A percentile compares a stretch with the other conserved stretches of the same genome.
Evolutionary conservation across 2,797 vertebrate genomes (phyloP).

Genomic region (Spheniscus humboldti): DNA sequence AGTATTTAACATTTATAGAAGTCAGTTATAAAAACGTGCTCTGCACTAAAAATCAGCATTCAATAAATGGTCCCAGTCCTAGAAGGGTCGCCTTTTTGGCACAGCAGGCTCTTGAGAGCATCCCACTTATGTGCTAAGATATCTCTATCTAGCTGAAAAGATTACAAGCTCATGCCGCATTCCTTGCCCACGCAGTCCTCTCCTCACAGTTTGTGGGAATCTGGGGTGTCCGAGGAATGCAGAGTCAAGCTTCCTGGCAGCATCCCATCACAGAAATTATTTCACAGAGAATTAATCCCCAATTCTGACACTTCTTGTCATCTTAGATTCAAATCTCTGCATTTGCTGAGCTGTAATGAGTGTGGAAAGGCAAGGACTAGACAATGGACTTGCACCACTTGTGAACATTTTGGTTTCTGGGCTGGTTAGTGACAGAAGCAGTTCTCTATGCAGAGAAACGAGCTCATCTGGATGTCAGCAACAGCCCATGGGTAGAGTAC

Average conservation of each 20-base stretch:
- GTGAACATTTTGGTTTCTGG: conserved; percentile 12
- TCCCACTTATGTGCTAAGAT: not conserved
- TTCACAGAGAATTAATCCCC: not conserved
- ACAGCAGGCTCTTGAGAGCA: not conserved
- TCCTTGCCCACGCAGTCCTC: not conserved
- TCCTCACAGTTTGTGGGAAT: not conserved
- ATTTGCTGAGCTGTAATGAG: not conserved
- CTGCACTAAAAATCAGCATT: not conserved
- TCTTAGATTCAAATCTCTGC: not conserved
- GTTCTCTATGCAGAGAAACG: not conserved
- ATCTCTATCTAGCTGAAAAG: not conserved
- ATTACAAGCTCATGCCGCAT: not conserved
- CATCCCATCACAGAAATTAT: not conserved
- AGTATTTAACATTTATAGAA: conserved; percentile 30
- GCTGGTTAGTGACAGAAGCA: not conserved
- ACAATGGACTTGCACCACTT: not conserved
- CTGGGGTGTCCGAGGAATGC: not conserved
- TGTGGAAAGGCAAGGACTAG: not conserved
- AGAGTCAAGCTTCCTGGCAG: not conserved
- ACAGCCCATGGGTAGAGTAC: not conserved
- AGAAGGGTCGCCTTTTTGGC: not conserved
- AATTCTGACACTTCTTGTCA: not conserved
- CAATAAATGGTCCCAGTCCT: not conserved
- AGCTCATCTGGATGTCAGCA: not conserved
- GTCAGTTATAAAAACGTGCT: conserved; percentile 1